A percentile compares a stretch with the other conserved stretches of the same genome.
These are phyloP conservation scores for Ammospiza caudacuta DNA, from an alignment of 2,113 vertebrate genomes.

Conservation along the genomic window DNA sequence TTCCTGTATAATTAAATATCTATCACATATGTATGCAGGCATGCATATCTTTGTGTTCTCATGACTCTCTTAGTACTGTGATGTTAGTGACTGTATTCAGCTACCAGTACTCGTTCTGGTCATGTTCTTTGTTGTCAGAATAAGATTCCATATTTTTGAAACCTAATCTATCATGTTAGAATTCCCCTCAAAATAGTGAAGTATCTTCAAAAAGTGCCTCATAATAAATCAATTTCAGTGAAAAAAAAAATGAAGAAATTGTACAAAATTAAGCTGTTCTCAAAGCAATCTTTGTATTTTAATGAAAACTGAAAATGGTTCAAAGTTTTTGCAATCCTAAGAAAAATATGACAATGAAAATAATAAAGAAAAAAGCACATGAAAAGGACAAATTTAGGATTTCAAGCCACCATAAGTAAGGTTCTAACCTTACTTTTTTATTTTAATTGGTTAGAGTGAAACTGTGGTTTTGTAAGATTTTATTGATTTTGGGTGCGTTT, in stretches of 20 bases:
- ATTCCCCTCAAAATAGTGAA: not conserved
- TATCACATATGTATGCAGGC: not conserved
- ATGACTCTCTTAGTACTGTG: not conserved
- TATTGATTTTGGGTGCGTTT: not conserved
- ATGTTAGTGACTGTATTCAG: not conserved
- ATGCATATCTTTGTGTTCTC: not conserved
- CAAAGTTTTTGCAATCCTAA: not conserved
- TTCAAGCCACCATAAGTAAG: not conserved
- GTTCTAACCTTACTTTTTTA: not conserved
- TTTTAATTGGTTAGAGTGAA: not conserved
- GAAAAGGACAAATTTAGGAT: not conserved
- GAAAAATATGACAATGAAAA: not conserved
- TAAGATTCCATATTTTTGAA: slow-evolving; percentile 20
- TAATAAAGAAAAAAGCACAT: not conserved
- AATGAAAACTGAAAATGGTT: not conserved
- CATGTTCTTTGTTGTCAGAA: not conserved
- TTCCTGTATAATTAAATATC: not conserved
- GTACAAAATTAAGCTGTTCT: not conserved
- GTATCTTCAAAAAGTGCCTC: not conserved
- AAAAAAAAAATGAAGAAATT: not conserved
- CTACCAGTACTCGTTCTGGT: not conserved
- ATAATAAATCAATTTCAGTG: not conserved
- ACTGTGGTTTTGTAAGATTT: not conserved
- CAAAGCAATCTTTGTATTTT: not conserved
- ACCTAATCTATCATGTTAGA: not conserved